Conservation (phyloP, 2,888 invertebrate genomes). For the Agapostemon virescens region DNA sequence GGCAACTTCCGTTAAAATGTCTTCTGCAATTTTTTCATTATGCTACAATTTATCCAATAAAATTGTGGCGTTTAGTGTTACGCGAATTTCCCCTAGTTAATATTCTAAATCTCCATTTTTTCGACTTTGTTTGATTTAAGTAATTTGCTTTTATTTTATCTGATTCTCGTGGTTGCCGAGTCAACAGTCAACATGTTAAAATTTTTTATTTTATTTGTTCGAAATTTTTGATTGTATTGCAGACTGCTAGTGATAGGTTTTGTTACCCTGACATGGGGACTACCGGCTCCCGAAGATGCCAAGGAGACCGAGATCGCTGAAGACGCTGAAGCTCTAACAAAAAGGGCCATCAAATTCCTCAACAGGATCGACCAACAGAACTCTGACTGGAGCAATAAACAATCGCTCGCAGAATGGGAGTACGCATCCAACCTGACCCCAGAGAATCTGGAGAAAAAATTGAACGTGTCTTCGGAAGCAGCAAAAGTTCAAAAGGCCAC, state of each 20-base stretch:
- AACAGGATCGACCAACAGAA: conserved; percentile 84
- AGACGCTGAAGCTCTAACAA: conserved; percentile 59
- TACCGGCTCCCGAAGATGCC: conserved; percentile 26
- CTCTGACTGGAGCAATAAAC: conserved; percentile 84
- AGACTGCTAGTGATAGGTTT: conserved; percentile 49
- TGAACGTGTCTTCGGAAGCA: conserved; percentile 79
- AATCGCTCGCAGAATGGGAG: conserved; percentile 86
- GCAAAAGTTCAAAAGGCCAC: conserved; percentile 84
- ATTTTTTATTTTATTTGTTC: neutral
- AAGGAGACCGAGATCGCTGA: neutral
- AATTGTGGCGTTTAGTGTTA: neutral
- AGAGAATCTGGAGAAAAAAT: conserved; percentile 84
- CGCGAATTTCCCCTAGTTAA: neutral
- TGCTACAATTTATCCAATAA: neutral
- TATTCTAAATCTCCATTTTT: neutral
- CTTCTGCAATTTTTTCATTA: neutral
- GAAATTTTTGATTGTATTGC: neutral
- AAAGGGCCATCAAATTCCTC: conserved; percentile 85
- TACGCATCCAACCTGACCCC: conserved; percentile 90
- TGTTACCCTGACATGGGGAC: conserved; percentile 29
- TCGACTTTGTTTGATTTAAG: neutral
- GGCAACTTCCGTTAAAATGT: neutral
- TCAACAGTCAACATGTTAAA: neutral
- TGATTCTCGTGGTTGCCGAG: too few species aligned
- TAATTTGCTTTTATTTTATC: neutral